Evolutionary conservation across 2,888 invertebrate species (phyloP).

Genomic region (Bombylius major): DNA sequence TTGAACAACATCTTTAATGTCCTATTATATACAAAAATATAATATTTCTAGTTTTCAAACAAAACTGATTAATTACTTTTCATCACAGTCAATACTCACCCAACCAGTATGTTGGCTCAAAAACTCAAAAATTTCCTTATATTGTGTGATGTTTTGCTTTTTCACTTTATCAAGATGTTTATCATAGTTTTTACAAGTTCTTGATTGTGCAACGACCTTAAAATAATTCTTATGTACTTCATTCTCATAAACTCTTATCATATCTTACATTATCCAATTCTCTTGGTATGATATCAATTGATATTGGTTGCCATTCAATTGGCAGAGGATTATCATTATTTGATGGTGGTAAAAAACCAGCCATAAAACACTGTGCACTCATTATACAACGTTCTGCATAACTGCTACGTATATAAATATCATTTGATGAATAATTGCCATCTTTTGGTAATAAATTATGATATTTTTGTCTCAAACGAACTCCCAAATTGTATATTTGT

Average conservation of each 20-base stretch:
- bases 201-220: slow-evolving; percentile 31
- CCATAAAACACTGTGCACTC: slow-evolving; percentile 53
- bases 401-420: slow-evolving; percentile 58
- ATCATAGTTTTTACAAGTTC: slow-evolving; percentile 33
- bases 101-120: slow-evolving; percentile 45
- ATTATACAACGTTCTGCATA: slow-evolving; percentile 72
- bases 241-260: slow-evolving; percentile 24
- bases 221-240: slow-evolving; percentile 30
- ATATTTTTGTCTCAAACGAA: slow-evolving; percentile 57
- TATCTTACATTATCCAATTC: slow-evolving; percentile 49
- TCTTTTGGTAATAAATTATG: slow-evolving; percentile 48
- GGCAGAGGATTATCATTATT: background rate
- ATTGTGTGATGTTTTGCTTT: slow-evolving; percentile 36
- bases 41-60: too few relatives aligned
- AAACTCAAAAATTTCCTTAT: slow-evolving; percentile 48
- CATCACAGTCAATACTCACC: slow-evolving; percentile 14
- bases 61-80: too few relatives aligned
- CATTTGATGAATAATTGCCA: slow-evolving; percentile 43
- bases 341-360: slow-evolving; percentile 1
- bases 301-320: slow-evolving; percentile 3
- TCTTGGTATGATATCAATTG: slow-evolving; percentile 42
- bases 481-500: slow-evolving; percentile 62
- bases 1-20: slow-evolving; percentile 31
- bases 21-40: too few relatives aligned
- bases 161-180: slow-evolving; percentile 39